Conservation (phyloP, 2,797 vertebrate species). For the Heliangelus exortis region DNA sequence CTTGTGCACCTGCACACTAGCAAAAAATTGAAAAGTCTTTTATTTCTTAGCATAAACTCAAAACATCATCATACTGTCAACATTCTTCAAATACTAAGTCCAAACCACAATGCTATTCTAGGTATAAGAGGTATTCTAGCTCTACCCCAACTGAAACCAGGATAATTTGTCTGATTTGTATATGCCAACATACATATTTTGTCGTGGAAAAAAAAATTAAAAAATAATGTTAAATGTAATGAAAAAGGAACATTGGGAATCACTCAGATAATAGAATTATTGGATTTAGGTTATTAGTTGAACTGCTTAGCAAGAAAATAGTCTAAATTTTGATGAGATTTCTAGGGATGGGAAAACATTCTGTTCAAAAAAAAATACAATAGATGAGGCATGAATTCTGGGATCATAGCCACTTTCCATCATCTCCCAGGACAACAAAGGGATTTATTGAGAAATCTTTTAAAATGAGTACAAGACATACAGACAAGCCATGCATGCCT, state of each 20-base stretch:
- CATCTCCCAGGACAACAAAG: not conserved
- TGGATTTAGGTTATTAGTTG: not conserved
- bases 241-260: not conserved
- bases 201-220: not conserved
- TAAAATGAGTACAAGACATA: not conserved
- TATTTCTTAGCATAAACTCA: too few species aligned
- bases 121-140: too few species aligned
- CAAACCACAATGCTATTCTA: too few species aligned
- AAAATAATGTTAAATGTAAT: too few species aligned
- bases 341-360: not conserved
- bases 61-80: too few species aligned
- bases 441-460: not conserved
- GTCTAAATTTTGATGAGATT: not conserved
- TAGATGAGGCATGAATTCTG: not conserved
- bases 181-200: not conserved
- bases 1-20: too few species aligned
- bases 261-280: not conserved
- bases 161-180: too few species aligned
- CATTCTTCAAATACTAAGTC: too few species aligned
- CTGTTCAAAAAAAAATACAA: too few species aligned
- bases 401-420: not conserved
- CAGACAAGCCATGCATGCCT: not conserved
- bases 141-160: too few species aligned
- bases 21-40: too few species aligned
- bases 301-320: fast-evolving